These are phyloP conservation scores for Propithecus deckenii DNA, from an alignment of 2,797 vertebrate genomes.

Conservation along the genomic window DNA sequence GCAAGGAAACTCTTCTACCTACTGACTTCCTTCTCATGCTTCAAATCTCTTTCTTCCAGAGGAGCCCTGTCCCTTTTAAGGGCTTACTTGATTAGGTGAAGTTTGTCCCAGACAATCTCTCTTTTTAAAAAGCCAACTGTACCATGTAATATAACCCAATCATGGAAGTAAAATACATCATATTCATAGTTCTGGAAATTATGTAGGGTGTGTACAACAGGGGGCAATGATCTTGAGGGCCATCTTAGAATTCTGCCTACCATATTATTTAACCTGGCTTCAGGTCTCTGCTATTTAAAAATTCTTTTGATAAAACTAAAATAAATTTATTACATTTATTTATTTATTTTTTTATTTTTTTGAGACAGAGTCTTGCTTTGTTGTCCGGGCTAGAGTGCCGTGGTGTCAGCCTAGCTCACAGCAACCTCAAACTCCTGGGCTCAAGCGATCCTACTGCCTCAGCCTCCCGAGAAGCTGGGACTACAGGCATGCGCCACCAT, in stretches of 20 bases:
- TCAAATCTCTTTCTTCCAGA: not conserved
- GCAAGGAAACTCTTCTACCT: not conserved
- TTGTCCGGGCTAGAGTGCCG: too few relatives aligned
- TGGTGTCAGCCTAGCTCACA: too few relatives aligned
- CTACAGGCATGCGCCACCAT: too few relatives aligned
- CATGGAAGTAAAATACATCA: not conserved
- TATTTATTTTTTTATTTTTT: too few relatives aligned
- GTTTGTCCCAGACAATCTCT: not conserved
- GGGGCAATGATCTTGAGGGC: not conserved
- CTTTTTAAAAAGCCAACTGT: not conserved
- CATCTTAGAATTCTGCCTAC: not conserved
- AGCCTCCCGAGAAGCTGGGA: too few relatives aligned
- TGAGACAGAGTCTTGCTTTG: too few relatives aligned
- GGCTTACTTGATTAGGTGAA: not conserved
- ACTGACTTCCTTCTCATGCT: not conserved
- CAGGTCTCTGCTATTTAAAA: not conserved
- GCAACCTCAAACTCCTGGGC: too few relatives aligned
- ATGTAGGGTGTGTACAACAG: not conserved
- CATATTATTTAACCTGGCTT: not conserved
- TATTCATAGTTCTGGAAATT: not conserved
- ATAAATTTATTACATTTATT: not conserved
- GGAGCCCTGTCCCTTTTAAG: not conserved
- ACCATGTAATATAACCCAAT: not conserved
- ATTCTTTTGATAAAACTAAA: not conserved
- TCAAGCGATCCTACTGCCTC: too few relatives aligned